phyloP scores from a whole-genome alignment of 2,888 invertebrate species.

The Ennomos fuscantarius region DNA sequence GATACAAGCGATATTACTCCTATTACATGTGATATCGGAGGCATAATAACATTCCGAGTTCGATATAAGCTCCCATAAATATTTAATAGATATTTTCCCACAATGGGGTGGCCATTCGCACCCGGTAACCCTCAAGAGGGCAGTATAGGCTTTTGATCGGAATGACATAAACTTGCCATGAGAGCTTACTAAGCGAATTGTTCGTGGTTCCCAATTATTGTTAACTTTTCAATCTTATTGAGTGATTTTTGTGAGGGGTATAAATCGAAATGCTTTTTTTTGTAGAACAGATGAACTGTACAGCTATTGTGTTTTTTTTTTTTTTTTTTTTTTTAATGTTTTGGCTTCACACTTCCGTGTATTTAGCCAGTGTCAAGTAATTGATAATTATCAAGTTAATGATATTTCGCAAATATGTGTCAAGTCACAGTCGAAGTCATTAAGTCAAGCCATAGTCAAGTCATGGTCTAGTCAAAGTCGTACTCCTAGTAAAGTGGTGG shows the following conservation, averaged over 20 bases:
- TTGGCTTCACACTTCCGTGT: too few species aligned
- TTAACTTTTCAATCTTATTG: conserved; percentile 17
- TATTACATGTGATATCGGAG: conserved; percentile 63
- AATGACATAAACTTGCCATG: conserved; percentile 56
- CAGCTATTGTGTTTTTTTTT: not conserved
- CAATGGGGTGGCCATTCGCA: conserved; percentile 82
- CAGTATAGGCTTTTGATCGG: conserved; percentile 74
- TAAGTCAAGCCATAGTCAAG: too few species aligned
- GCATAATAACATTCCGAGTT: conserved; percentile 41
- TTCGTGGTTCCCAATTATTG: conserved; percentile 21
- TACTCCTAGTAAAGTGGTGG: too few species aligned
- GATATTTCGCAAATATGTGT: too few species aligned
- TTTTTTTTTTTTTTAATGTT: too few species aligned
- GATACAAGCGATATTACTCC: conserved; percentile 39
- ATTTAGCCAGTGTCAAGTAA: too few species aligned
- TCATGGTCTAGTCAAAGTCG: too few species aligned
- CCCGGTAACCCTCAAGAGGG: conserved; percentile 76
- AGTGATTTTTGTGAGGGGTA: conserved; percentile 2
- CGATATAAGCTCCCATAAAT: conserved; percentile 75
- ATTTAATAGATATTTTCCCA: conserved; percentile 83
- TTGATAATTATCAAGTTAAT: too few species aligned
- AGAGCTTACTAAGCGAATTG: conserved; percentile 29
- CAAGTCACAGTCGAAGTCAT: too few species aligned
- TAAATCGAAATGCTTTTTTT: not conserved
- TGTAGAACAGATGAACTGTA: not conserved